Percentiles rank a stretch among this genome's conserved stretches.
Evolutionary conservation across 2,113 vertebrate genomes (phyloP).

Genomic region (Oncorhynchus nerka): DNA sequence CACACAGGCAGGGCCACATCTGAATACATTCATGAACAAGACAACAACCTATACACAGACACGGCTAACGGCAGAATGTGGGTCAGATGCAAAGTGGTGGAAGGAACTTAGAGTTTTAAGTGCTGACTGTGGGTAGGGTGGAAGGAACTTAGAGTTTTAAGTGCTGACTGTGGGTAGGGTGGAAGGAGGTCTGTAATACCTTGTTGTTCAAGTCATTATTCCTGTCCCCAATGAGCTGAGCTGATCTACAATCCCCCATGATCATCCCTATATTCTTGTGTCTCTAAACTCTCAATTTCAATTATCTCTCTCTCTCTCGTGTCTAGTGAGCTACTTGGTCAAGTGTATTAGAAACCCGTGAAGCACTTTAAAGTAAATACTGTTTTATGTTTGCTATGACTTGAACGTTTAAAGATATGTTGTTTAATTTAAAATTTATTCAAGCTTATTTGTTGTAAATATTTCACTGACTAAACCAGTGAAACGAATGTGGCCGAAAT

Average conservation of each 20-base stretch:
- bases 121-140: too few relatives aligned
- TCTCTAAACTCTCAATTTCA: background rate
- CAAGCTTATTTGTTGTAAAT: constrained; percentile 50
- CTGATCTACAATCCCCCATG: constrained; percentile 38
- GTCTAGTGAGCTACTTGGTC: constrained; percentile 22
- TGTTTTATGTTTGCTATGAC: constrained; percentile 38
- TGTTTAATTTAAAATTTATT: constrained; percentile 59
- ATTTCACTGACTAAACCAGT: constrained; percentile 16
- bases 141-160: too few relatives aligned
- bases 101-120: too few relatives aligned
- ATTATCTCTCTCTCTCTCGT: background rate
- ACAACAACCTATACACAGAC: too few relatives aligned
- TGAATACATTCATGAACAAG: too few relatives aligned
- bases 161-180: too few relatives aligned
- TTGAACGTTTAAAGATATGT: constrained; percentile 54
- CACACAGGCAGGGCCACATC: background rate
- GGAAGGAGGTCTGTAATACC: background rate
- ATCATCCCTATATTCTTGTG: constrained; percentile 11
- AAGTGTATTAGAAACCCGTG: constrained; percentile 46
- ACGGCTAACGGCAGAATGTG: too few relatives aligned
- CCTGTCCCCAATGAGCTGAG: constrained; percentile 44
- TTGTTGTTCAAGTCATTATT: constrained; percentile 29
- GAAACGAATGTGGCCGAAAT: background rate
- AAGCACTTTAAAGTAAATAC: constrained; percentile 66
- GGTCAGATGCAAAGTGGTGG: too few relatives aligned